Evolutionary conservation across 2,888 invertebrate species (phyloP).

Genomic region (Graphium colonna): DNA sequence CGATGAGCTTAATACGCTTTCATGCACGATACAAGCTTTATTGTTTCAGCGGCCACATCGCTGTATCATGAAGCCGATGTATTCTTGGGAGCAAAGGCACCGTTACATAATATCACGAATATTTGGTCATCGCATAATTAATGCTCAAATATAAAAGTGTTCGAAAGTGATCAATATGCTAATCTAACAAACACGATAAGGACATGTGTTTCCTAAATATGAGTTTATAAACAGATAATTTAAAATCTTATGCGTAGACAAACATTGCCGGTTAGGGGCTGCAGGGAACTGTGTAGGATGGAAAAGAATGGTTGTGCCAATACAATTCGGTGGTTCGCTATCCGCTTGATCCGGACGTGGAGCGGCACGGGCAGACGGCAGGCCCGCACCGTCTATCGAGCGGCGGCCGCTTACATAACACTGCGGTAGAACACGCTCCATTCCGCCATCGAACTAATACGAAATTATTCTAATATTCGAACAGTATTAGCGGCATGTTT

Average conservation of each 20-base stretch:
- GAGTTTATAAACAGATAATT: background rate
- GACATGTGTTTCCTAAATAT: background rate
- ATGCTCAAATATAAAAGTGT: too few relatives aligned
- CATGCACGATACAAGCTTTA: background rate
- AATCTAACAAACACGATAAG: too few relatives aligned
- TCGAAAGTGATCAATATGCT: too few relatives aligned
- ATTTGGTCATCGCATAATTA: background rate
- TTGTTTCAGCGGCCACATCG: background rate
- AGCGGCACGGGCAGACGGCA: constrained; percentile 42
- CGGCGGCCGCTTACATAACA: constrained; percentile 65
- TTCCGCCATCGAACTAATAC: constrained; percentile 41
- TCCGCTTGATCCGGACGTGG: constrained; percentile 37
- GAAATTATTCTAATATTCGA: constrained; percentile 34
- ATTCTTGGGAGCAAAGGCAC: background rate
- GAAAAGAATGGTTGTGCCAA: constrained; percentile 8
- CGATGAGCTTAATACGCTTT: background rate
- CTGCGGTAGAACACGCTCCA: constrained; percentile 61
- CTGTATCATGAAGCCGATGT: too few relatives aligned
- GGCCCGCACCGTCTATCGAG: constrained; percentile 57
- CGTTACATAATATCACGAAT: background rate
- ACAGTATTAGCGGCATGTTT: constrained; percentile 9
- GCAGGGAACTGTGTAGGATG: background rate
- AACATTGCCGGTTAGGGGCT: background rate
- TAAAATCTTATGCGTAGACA: too few relatives aligned
- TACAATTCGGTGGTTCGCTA: constrained; percentile 45